Evolutionary conservation across 2,113 vertebrate genomes (phyloP).

Genomic region (Dendropsophus ebraccatus): DNA sequence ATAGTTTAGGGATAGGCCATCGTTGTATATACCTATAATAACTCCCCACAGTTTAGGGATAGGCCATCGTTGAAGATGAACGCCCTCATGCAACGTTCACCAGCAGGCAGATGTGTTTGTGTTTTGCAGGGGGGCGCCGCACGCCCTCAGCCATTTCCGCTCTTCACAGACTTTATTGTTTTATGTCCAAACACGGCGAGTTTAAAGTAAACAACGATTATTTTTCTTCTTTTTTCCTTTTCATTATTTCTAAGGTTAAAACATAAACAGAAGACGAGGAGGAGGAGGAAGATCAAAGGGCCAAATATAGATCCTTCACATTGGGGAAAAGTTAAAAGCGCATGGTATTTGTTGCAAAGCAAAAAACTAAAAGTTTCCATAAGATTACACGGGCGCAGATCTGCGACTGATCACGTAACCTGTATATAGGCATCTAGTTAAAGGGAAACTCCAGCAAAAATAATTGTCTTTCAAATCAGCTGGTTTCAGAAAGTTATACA

Average conservation of each 20-base stretch:
- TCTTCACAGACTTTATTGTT: slow-evolving; percentile 49
- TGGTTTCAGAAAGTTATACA: no score
- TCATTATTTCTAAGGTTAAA: slow-evolving; percentile 9
- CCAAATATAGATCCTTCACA: not conserved
- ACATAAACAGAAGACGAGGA: slow-evolving; percentile 3
- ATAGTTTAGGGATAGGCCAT: no score
- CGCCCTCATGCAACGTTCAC: not conserved
- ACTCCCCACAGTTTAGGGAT: no score
- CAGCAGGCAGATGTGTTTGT: not conserved
- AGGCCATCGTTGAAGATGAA: no score
- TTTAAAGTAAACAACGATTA: slow-evolving; percentile 53
- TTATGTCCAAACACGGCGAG: slow-evolving; percentile 8
- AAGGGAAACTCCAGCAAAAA: no score
- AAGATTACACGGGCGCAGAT: not conserved
- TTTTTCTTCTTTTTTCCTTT: not conserved
- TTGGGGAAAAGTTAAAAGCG: not conserved
- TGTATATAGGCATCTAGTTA: no score
- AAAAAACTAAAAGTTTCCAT: not conserved
- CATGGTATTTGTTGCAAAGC: not conserved
- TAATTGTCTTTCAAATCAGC: no score
- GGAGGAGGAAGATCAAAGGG: not conserved
- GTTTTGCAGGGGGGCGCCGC: not conserved
- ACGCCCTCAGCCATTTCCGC: slow-evolving; percentile 25
- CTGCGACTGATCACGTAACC: no score
- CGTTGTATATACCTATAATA: no score